These are phyloP conservation scores for Clarias batrachus DNA, from an alignment of 2,113 vertebrate genomes.

Conservation along the genomic window DNA sequence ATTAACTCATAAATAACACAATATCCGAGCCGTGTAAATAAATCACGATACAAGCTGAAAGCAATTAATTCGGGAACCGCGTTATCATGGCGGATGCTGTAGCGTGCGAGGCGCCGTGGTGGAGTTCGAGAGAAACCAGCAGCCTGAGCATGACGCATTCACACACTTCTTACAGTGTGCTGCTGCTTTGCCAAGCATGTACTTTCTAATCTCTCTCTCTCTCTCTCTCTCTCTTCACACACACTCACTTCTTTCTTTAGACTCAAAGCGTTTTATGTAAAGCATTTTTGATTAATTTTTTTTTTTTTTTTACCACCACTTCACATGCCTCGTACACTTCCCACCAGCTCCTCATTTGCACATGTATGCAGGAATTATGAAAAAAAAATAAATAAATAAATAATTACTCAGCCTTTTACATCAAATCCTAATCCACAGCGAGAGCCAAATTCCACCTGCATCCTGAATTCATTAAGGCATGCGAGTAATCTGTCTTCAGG, in stretches of 20 bases:
- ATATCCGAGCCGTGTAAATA: neutral
- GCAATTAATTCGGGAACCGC: neutral
- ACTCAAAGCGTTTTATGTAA: neutral
- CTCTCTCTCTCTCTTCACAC: neutral
- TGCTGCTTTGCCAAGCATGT: neutral
- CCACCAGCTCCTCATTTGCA: neutral
- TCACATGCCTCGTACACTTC: neutral
- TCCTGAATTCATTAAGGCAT: conserved; percentile 29
- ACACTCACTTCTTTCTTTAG: neutral
- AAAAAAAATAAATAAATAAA: neutral
- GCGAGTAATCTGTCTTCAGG: conserved; percentile 37
- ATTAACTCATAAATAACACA: conserved; percentile 1
- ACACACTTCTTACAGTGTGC: too few species aligned
- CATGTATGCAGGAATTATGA: neutral
- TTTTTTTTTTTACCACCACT: conserved; percentile 14
- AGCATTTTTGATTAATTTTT: neutral
- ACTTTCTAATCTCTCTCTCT: neutral
- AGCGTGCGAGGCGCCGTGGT: too few species aligned
- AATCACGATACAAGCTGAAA: neutral
- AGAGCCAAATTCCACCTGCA: conserved; percentile 21
- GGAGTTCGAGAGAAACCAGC: neutral
- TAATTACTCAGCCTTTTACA: conserved; percentile 29
- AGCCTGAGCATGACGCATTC: neutral
- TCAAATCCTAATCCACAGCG: conserved; percentile 27
- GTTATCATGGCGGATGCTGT: neutral